Percentiles rank a stretch among this genome's conserved stretches.
These are phyloP conservation scores for Subacronicta megacephala DNA, from an alignment of 2,888 invertebrate genomes.

Conservation along the genomic window DNA sequence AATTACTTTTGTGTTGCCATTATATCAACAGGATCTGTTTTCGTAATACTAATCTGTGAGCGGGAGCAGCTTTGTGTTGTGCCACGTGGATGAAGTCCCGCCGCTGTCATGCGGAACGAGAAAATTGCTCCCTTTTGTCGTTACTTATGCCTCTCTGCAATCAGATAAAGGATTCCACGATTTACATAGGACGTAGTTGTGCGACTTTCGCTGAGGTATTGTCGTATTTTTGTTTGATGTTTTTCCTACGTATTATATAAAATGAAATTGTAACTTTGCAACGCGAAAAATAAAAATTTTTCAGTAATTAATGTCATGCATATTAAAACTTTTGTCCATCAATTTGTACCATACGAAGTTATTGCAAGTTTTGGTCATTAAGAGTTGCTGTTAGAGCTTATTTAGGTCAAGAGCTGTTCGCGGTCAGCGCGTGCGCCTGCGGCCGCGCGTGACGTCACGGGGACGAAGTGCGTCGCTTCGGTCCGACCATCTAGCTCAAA, in stretches of 20 bases:
- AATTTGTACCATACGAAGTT: constrained; percentile 24
- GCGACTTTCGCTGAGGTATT: constrained; percentile 38
- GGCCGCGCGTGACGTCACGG: constrained; percentile 37
- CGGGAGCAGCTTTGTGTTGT: constrained; percentile 47
- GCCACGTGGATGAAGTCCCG: constrained; percentile 44
- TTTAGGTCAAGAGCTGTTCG: constrained; percentile 35
- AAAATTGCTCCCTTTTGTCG: constrained; percentile 68
- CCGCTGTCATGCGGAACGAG: constrained; percentile 62
- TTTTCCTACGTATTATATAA: constrained; percentile 13
- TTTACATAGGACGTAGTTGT: constrained; percentile 51
- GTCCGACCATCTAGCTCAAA: constrained; percentile 76
- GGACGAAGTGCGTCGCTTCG: constrained; percentile 58
- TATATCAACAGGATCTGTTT: constrained; percentile 68
- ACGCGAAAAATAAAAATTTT: constrained; percentile 1
- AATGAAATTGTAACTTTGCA: constrained; percentile 9
- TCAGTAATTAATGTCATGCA: not conserved
- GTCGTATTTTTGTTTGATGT: constrained; percentile 40
- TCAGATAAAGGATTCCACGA: constrained; percentile 63
- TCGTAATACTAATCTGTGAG: constrained; percentile 62
- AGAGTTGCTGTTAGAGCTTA: constrained; percentile 30
- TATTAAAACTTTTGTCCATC: constrained; percentile 21
- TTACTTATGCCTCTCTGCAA: constrained; percentile 64
- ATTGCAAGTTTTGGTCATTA: constrained; percentile 37
- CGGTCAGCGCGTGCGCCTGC: constrained; percentile 48
- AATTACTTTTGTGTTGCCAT: constrained; percentile 81